Evolutionary conservation across 2,888 invertebrate species (phyloP).

Genomic region (Stenurella melanura): DNA sequence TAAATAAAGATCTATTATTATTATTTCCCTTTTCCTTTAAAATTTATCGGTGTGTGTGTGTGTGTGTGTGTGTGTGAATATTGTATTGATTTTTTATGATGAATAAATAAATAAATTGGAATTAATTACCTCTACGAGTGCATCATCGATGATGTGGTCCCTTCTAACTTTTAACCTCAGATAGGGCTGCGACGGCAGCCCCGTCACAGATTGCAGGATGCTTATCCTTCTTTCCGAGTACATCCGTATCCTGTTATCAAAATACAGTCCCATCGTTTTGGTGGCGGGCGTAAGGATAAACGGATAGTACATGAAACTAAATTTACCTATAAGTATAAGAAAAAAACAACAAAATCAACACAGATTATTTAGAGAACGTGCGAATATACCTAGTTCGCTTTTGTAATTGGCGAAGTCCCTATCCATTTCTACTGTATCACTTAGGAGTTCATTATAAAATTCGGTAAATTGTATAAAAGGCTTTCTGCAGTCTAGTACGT

Average conservation of each 20-base stretch:
- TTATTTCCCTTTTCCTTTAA: too few relatives aligned
- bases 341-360: slow-evolving; percentile 12
- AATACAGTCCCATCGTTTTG: slow-evolving; percentile 93
- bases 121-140: slow-evolving; percentile 85
- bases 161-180: slow-evolving; percentile 88
- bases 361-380: neutral
- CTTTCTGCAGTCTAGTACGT: slow-evolving; percentile 86
- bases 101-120: neutral
- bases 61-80: too few relatives aligned
- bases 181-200: slow-evolving; percentile 89
- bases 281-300: slow-evolving; percentile 94
- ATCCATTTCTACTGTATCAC: slow-evolving; percentile 95
- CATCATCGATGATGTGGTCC: slow-evolving; percentile 93
- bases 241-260: slow-evolving; percentile 96
- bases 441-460: slow-evolving; percentile 95
- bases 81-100: too few relatives aligned
- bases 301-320: slow-evolving; percentile 92
- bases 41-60: too few relatives aligned
- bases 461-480: slow-evolving; percentile 91
- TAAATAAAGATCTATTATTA: too few relatives aligned
- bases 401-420: slow-evolving; percentile 94
- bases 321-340: slow-evolving; percentile 76
- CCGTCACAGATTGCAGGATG: slow-evolving; percentile 88
- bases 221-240: slow-evolving; percentile 93
- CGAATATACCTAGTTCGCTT: slow-evolving; percentile 75